Conservation (phyloP, 2,888 invertebrate species). For the Eupithecia tripunctaria region DNA sequence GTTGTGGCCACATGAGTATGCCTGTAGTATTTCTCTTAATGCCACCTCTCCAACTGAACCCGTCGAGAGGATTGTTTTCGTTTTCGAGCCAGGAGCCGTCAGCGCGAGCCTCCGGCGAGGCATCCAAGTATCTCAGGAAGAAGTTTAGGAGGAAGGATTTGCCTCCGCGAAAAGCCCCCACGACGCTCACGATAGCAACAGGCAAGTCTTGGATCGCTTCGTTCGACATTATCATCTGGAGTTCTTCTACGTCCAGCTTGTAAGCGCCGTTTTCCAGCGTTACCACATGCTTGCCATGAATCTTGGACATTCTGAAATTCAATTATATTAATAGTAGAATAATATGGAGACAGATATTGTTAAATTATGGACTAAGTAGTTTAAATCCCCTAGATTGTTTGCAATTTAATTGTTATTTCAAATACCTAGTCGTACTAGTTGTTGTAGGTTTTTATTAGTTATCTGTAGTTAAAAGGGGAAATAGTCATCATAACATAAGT, state of each 20-base stretch:
- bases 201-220: constrained; percentile 38
- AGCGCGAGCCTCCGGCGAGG: constrained; percentile 34
- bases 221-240: constrained; percentile 33
- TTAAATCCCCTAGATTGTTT: no score
- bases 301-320: no score
- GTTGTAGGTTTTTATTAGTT: no score
- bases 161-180: constrained; percentile 49
- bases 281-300: no score
- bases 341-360: no score
- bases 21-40: constrained; percentile 30
- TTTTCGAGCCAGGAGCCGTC: constrained; percentile 34
- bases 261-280: constrained; percentile 21
- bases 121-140: constrained; percentile 47
- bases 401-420: no score
- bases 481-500: no score
- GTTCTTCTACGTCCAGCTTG: constrained; percentile 31
- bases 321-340: no score
- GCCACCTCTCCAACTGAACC: constrained; percentile 96
- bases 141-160: constrained; percentile 51
- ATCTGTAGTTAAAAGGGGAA: no score
- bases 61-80: constrained; percentile 67
- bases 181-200: constrained; percentile 48
- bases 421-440: no score
- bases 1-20: constrained; percentile 36
- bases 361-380: no score